A percentile compares a stretch with the other conserved stretches of the same genome.
Conservation (phyloP, 1,140 invertebrate genomes). For the Cyphomyrmex costatus region DNA sequence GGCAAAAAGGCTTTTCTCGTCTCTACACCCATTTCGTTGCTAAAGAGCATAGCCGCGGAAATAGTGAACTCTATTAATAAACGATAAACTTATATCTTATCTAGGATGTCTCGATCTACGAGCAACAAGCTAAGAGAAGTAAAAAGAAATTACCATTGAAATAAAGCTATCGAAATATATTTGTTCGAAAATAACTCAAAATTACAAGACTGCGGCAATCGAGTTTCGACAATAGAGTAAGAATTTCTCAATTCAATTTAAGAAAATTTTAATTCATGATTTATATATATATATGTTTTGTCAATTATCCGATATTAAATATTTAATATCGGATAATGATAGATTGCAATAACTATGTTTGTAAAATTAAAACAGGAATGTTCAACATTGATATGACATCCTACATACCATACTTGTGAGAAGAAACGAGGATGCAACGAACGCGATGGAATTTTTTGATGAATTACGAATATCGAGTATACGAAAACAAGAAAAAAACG, state of each 20-base stretch:
- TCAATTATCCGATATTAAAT: too few relatives aligned
- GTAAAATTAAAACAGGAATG: neutral
- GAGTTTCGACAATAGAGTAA: neutral
- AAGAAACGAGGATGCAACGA: neutral
- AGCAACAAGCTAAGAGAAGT: neutral
- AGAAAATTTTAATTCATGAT: neutral
- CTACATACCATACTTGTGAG: neutral
- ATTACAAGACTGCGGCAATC: neutral
- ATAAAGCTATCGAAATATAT: neutral
- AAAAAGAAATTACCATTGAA: neutral
- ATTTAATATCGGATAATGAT: neutral
- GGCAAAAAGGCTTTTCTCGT: conserved; percentile 59
- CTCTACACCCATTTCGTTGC: conserved; percentile 50
- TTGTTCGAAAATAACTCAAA: neutral
- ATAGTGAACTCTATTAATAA: conserved; percentile 68
- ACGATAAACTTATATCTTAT: conserved; percentile 54
- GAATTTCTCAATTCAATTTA: neutral
- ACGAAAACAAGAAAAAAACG: conserved; percentile 1
- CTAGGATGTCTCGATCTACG: neutral
- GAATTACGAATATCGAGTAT: conserved; percentile 56
- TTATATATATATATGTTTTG: too few relatives aligned
- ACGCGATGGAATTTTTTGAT: conserved; percentile 60
- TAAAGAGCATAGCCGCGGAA: conserved; percentile 21
- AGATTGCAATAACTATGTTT: neutral
- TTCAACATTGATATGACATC: neutral